Conservation (phyloP, 2,113 vertebrate genomes). For the Felis chaus region DNA sequence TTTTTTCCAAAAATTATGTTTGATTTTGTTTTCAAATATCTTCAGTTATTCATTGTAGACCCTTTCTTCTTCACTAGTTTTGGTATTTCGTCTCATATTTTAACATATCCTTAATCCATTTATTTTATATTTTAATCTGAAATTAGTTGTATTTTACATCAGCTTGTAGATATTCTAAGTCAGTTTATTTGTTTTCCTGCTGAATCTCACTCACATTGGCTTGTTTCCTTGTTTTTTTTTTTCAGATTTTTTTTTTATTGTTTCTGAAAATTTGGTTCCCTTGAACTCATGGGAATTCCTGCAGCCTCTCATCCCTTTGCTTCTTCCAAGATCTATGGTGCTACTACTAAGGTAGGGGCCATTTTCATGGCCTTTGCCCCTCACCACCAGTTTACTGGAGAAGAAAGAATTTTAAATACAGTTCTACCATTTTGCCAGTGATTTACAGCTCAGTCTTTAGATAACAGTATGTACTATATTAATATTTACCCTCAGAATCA, state of each 20-base stretch:
- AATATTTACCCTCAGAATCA: background rate
- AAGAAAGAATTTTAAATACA: background rate
- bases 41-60: background rate
- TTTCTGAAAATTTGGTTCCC: background rate
- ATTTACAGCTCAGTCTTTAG: background rate
- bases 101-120: background rate
- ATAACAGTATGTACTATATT: background rate
- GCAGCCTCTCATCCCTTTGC: background rate
- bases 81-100: background rate
- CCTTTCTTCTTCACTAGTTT: background rate
- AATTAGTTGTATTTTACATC: background rate
- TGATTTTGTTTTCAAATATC: background rate
- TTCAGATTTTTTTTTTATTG: background rate
- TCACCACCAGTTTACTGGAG: background rate
- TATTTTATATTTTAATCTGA: background rate
- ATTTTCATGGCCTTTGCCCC: background rate
- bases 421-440: background rate
- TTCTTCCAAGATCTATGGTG: background rate
- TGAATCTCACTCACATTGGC: background rate
- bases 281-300: background rate
- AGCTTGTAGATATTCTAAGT: background rate
- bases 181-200: background rate
- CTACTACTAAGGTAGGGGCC: background rate
- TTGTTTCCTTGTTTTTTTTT: background rate
- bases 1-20: background rate